Evolutionary conservation across 2,113 vertebrate genomes (phyloP).

Genomic region (Prietella phreatophila): DNA sequence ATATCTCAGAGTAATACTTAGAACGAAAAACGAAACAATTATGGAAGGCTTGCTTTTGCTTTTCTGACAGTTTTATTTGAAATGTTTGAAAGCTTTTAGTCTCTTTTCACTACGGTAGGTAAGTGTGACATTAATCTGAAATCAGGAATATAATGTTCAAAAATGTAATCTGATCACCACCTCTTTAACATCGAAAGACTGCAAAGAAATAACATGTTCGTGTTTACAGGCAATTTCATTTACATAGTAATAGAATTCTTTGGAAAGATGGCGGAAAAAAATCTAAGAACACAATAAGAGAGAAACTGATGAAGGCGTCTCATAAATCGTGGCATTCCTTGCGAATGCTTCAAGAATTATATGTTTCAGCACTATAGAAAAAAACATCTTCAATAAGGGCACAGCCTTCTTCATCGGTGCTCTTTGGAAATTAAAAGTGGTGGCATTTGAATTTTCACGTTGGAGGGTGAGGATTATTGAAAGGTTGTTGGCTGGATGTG

Average conservation of each 20-base stretch:
- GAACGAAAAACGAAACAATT: neutral
- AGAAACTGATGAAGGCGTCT: conserved; percentile 39
- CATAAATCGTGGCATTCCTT: conserved; percentile 37
- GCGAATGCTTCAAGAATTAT: conserved; percentile 33
- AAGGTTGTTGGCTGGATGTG: conserved; percentile 47
- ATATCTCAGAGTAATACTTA: neutral
- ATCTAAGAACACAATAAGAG: neutral
- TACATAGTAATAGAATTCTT: neutral
- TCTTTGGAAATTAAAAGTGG: conserved; percentile 54
- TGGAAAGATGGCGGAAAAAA: neutral
- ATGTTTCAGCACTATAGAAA: conserved; percentile 29
- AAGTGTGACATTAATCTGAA: neutral
- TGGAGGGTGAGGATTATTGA: conserved; percentile 44
- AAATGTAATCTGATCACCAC: neutral
- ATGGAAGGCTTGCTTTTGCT: neutral
- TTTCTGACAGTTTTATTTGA: neutral
- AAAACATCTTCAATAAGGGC: conserved; percentile 33
- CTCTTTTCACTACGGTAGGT: neutral
- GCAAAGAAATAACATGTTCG: neutral
- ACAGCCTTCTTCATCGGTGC: conserved; percentile 46
- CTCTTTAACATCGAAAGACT: neutral
- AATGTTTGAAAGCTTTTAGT: neutral
- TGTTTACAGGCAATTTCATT: neutral
- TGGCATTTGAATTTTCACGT: conserved; percentile 44
- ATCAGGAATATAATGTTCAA: neutral